Evolutionary conservation across 2,888 invertebrate genomes (phyloP).

Genomic region (Cyrtodaria siliqua): DNA sequence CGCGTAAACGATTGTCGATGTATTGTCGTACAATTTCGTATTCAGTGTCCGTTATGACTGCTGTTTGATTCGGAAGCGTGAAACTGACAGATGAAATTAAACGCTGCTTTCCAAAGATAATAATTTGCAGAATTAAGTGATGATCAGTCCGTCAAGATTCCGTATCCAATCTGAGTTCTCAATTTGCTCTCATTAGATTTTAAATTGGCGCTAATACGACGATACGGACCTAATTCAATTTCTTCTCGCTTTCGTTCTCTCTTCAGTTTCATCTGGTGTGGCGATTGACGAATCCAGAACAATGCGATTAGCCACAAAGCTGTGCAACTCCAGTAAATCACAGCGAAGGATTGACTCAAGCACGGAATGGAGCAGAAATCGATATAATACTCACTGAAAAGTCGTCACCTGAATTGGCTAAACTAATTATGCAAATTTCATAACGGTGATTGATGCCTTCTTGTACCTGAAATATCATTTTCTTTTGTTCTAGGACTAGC

Average conservation of each 20-base stretch:
- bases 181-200: slow-evolving; percentile 68
- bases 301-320: slow-evolving; percentile 53
- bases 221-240: slow-evolving; percentile 62
- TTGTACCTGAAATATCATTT: slow-evolving; percentile 52
- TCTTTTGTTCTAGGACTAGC: slow-evolving; percentile 32
- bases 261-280: slow-evolving; percentile 17
- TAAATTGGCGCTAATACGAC: slow-evolving; percentile 62
- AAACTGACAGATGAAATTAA: slow-evolving; percentile 66
- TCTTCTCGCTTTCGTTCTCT: slow-evolving; percentile 27
- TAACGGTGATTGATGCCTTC: slow-evolving; percentile 39
- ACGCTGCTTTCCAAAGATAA: slow-evolving; percentile 57
- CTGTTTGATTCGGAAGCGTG: slow-evolving; percentile 49
- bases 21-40: neutral
- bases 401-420: slow-evolving; percentile 40
- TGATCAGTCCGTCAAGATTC: slow-evolving; percentile 32
- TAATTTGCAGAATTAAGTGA: slow-evolving; percentile 59
- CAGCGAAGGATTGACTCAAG: slow-evolving; percentile 32
- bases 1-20: neutral
- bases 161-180: slow-evolving; percentile 47
- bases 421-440: slow-evolving; percentile 61
- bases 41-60: slow-evolving; percentile 33
- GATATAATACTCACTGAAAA: slow-evolving; percentile 2
- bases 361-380: slow-evolving; percentile 25
- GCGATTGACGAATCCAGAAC: slow-evolving; percentile 42
- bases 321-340: slow-evolving; percentile 54